A percentile compares a stretch with the other conserved stretches of the same genome.
These are phyloP conservation scores for Erebia epiphron DNA, from an alignment of 2,888 invertebrate species.

Conservation along the genomic window DNA sequence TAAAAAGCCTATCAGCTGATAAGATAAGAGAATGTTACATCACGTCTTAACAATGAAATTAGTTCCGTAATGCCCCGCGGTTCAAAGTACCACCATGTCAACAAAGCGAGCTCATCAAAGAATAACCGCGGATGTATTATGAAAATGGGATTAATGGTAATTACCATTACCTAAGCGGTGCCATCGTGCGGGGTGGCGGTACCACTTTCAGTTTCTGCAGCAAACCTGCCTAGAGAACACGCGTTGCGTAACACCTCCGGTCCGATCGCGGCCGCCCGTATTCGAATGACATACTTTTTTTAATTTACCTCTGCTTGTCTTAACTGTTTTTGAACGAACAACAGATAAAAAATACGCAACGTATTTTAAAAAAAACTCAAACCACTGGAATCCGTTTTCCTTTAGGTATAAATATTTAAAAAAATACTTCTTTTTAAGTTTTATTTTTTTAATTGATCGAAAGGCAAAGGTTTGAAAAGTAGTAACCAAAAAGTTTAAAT, in stretches of 20 bases:
- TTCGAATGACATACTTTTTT: constrained; percentile 69
- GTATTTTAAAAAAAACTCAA: background rate
- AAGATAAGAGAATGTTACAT: constrained; percentile 23
- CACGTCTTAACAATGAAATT: constrained; percentile 24
- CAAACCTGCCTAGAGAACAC: constrained; percentile 61
- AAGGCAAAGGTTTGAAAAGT: background rate
- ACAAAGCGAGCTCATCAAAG: constrained; percentile 44
- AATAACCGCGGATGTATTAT: constrained; percentile 52
- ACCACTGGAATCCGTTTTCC: background rate
- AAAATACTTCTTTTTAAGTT: background rate
- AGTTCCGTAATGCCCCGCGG: background rate
- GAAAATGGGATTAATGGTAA: constrained; percentile 65
- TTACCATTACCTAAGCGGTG: constrained; percentile 59
- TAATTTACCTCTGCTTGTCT: constrained; percentile 45
- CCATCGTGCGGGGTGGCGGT: constrained; percentile 54
- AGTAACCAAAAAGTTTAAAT: background rate
- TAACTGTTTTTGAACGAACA: constrained; percentile 11
- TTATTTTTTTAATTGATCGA: constrained; percentile 24
- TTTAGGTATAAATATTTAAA: background rate
- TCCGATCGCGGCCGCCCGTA: constrained; percentile 66
- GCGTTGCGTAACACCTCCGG: constrained; percentile 52
- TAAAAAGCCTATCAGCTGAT: too few species aligned
- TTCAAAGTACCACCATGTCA: constrained; percentile 42
- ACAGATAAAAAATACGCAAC: background rate
- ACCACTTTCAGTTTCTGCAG: constrained; percentile 77